phyloP scores from a whole-genome alignment of 2,888 invertebrate genomes.

The Aleiodes testaceus region DNA sequence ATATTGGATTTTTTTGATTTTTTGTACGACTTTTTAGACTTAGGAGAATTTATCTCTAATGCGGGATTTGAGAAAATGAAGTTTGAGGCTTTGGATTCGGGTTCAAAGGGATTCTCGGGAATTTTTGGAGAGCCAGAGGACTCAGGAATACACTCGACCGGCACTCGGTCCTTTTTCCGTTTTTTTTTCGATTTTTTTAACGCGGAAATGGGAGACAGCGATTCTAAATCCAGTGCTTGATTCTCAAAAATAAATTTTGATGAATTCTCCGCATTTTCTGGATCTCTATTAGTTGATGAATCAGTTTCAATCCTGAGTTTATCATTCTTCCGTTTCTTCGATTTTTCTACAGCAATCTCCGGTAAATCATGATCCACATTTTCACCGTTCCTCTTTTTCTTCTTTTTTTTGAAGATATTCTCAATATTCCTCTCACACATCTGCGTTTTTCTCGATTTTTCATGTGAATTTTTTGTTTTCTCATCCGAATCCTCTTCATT shows the following conservation, averaged over 20 bases:
- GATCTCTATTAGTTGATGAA: too few species aligned
- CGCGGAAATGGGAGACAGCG: constrained; percentile 14
- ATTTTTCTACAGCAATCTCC: constrained; percentile 12
- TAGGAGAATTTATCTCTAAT: constrained; percentile 30
- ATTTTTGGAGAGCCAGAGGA: not conserved
- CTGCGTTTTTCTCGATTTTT: too few species aligned
- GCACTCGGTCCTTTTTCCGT: not conserved
- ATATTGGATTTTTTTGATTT: not conserved
- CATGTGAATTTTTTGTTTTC: too few species aligned
- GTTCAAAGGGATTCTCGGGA: not conserved
- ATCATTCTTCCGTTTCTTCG: constrained; percentile 56
- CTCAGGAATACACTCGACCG: constrained; percentile 15
- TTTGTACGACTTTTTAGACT: not conserved
- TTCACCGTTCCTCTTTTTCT: constrained; percentile 49
- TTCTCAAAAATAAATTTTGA: constrained; percentile 15
- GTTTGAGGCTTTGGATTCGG: not conserved
- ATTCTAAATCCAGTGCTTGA: constrained; percentile 40
- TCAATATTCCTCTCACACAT: constrained; percentile 21
- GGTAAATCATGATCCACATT: constrained; percentile 37
- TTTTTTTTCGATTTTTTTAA: constrained; percentile 21
- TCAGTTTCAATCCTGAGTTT: too few species aligned
- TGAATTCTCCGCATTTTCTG: too few species aligned
- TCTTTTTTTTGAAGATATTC: too few species aligned
- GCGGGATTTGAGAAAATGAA: constrained; percentile 42
- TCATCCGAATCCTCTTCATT: too few species aligned